Evolutionary conservation across 2,113 vertebrate genomes (phyloP).

Genomic region (Manacus vitellinus): DNA sequence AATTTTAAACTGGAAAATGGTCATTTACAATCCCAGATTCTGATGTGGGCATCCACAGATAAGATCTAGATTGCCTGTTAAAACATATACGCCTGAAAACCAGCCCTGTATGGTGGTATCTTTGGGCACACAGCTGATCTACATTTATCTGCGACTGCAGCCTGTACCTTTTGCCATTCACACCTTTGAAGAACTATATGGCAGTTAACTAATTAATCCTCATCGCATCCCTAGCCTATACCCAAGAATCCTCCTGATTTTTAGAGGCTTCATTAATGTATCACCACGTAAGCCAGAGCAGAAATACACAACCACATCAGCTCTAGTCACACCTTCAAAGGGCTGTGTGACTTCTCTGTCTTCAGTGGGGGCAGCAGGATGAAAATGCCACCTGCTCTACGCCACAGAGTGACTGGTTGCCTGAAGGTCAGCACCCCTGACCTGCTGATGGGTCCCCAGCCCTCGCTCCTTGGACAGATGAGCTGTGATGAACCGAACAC

Average conservation of each 20-base stretch:
- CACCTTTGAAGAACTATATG: not conserved
- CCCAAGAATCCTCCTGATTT: not conserved
- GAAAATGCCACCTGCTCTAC: not conserved
- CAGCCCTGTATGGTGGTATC: not conserved
- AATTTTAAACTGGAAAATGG: not conserved
- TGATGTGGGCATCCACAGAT: not conserved
- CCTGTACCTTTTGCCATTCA: not conserved
- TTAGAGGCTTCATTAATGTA: not conserved
- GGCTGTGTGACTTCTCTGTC: not conserved
- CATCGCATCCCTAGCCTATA: not conserved
- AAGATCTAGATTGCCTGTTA: not conserved
- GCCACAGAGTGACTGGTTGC: not conserved
- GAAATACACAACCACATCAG: not conserved
- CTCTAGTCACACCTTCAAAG: not conserved
- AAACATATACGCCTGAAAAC: not conserved
- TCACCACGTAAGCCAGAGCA: not conserved
- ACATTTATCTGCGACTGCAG: not conserved
- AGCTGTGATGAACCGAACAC: not conserved
- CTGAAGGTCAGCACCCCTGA: not conserved
- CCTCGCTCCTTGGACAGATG: not conserved
- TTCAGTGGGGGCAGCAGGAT: not conserved
- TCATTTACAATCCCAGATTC: not conserved
- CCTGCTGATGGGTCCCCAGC: not conserved
- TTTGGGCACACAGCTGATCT: not conserved
- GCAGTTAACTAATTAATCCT: not conserved